phyloP scores from a whole-genome alignment of 2,113 vertebrate genomes.

The Rhynchopsitta pachyrhyncha region DNA sequence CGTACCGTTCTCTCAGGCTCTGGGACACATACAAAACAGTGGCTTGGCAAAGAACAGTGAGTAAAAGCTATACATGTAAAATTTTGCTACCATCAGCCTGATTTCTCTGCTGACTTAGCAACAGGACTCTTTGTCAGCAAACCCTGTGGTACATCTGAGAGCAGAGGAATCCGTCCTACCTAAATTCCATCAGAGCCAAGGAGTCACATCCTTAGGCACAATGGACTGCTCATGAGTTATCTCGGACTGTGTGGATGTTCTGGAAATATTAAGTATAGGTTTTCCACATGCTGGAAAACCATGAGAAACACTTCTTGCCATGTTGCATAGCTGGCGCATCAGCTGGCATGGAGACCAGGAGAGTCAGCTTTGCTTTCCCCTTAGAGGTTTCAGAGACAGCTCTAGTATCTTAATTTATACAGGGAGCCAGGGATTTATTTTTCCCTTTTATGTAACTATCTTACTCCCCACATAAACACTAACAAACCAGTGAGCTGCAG shows the following conservation, averaged over 20 bases:
- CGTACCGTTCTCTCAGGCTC: not conserved
- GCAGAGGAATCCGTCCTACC: not conserved
- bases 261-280: not conserved
- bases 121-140: not conserved
- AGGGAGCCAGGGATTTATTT: conserved; percentile 16
- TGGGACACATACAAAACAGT: not conserved
- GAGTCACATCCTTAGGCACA: not conserved
- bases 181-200: not conserved
- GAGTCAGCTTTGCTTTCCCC: not conserved
- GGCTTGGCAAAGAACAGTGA: not conserved
- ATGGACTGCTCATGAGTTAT: not conserved
- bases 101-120: conserved; percentile 14
- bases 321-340: not conserved
- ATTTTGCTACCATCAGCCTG: not conserved
- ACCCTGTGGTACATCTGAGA: not conserved
- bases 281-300: not conserved
- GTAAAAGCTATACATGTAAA: not conserved
- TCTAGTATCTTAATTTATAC: conserved; percentile 7
- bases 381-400: not conserved
- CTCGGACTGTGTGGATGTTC: not conserved
- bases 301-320: not conserved
- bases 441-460: conserved; percentile 25
- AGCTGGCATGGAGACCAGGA: not conserved
- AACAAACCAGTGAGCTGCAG: conserved; percentile 12
- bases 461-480: not conserved